Evolutionary conservation across 2,113 vertebrate species (phyloP), one percentile per base, ranked within the genome.

Genomic region (Rutilus rutilus): DNA sequence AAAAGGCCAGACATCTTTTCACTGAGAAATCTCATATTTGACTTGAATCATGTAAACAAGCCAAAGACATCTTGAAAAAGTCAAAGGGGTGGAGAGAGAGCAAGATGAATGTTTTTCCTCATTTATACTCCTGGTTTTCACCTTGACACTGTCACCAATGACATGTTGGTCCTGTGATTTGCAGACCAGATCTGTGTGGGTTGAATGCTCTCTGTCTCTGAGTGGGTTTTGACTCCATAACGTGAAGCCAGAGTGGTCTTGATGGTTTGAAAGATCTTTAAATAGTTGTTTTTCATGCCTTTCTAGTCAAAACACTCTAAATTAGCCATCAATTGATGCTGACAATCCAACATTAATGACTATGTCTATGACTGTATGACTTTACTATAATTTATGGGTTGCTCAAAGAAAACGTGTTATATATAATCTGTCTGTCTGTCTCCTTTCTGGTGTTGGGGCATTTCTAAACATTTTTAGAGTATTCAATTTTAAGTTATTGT

Each of bases 241-340:
- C 5, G 6, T 50, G 60, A 81, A 25, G 79, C 8, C 79, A 62
- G 39, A 11, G 78, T 65, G 42, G 79, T 65, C 36, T 64, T 82
- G 62, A 82, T 82, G 25, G 39, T 52, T n/a, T 69, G 17, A 65
- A 67, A 33, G 17, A 52, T 69, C 62, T 82, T 65, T 27, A 62
- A 60, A 79, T 80, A 47, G 52, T 60, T 12, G 4, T 11, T 33
- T 80, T 80, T 47, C 59, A 47, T 21, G 42, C 5, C 19, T 33
- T 62, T 82, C 2, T 23, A 36, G 30, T 82, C 25, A 69, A 33
- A 67, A 69, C 62, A 52, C 42, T 67, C 27, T 12, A 30, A 52
- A 30, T 33, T 17, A 36, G 17, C 19, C 4, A 5, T 52, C 17
- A 27, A 17, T 62, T 14, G 25, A 52, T 11, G n/a, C 33, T 54